Base-by-base conservation (phyloP, 2,888 invertebrate species). In the Drosophila hamatofila region DNA sequence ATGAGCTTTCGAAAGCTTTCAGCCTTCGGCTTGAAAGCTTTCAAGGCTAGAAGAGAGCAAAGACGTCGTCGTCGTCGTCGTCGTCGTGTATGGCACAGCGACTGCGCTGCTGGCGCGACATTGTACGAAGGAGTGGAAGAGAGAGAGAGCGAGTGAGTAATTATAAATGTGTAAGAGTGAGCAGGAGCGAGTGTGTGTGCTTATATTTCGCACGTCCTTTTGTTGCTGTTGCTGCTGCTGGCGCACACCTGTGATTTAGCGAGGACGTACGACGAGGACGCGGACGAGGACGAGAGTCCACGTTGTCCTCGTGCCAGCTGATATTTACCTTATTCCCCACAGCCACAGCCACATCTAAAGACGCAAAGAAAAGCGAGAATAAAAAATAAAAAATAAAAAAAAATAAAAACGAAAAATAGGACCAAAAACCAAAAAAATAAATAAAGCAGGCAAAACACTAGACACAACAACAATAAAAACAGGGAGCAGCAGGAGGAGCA, bases 241-340 rank as follows among this genome's bases (percentile, higher is more conserved):
- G 72, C 69, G 75, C 83, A 83, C 89, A 84, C 89, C 84, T 84
- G 87, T 83, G 89, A 84, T 86, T 86, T 83, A 80, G 84, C 87
- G 84, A 84, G 81, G 80, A 84, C 81, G 56, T 49, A 23, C 54
- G 39, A 55, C 68, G 73, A 72, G 71, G 61, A 69, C 73, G 49
- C 39, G 72, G 61, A 59, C 78, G 67, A 57, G 70, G 69, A 78
- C 78, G 78, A 73, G 67, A 63, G 48, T 73, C 65, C 57, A 42
- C 62, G 73, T 49, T 72, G 84, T 72, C 69, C 74, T 82, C 75
- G 72, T 72, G 72, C 83, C 81, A 89, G 89, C 82, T 84, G 89
- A 84, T 87, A 86, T 88, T 88, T 86, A 71, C 86, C 88, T 71
- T 77, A 75, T 81, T 81, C 75, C 78, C 84, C 62, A 61, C 49